These are phyloP conservation scores for Axis porcinus DNA, from an alignment of 2,113 vertebrate genomes.

Conservation along the genomic window DNA sequence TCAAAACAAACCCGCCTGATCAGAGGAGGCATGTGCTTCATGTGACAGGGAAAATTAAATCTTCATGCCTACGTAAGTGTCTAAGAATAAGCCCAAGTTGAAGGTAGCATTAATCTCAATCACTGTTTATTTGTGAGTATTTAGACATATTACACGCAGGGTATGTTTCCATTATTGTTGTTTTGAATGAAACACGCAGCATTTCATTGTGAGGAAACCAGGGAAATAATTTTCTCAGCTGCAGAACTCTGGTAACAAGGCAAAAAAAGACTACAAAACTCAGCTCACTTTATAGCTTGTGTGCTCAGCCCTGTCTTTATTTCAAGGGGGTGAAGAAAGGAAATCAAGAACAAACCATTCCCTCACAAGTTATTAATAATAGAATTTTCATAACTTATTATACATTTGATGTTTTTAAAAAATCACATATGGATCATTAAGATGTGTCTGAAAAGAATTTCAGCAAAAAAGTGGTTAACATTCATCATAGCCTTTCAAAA, in stretches of 20 bases:
- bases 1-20: conserved; percentile 16
- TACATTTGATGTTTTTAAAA: conserved; percentile 45
- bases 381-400: background rate
- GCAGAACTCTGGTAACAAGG: conserved; percentile 32
- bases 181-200: conserved; percentile 44
- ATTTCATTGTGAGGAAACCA: conserved; percentile 58
- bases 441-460: conserved; percentile 67
- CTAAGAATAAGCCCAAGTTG: conserved; percentile 13
- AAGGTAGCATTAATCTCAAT: conserved; percentile 60
- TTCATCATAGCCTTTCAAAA: conserved; percentile 72
- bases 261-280: background rate
- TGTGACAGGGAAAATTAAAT: conserved; percentile 47
- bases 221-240: conserved; percentile 59
- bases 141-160: conserved; percentile 57
- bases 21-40: background rate
- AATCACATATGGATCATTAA: conserved; percentile 48
- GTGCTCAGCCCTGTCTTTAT: background rate
- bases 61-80: conserved; percentile 11
- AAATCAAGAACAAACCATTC: background rate
- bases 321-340: background rate
- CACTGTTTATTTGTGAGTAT: conserved; percentile 65
- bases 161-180: conserved; percentile 59
- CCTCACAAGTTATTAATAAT: conserved; percentile 11
- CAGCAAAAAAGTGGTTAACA: conserved; percentile 76
- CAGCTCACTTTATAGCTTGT: background rate